phyloP scores from a whole-genome alignment of 2,888 invertebrate species.

The Camponotus fellah region DNA sequence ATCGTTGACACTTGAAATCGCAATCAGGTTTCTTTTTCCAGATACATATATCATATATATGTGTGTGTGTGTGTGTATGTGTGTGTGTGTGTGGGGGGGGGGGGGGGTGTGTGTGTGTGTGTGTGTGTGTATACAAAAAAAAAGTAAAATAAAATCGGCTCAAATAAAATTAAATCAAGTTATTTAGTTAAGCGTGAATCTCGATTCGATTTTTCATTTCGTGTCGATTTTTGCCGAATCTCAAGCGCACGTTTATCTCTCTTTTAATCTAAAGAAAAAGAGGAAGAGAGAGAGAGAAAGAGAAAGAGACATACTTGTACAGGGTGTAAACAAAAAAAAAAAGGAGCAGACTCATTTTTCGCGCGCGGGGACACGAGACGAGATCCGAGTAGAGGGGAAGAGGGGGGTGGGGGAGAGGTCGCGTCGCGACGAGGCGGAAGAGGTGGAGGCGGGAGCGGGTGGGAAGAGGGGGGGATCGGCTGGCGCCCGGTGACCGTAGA shows the following conservation, averaged over 20 bases:
- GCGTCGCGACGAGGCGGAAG: neutral
- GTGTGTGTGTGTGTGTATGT: too few species aligned
- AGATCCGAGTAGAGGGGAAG: too few species aligned
- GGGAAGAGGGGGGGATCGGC: neutral
- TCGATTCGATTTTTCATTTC: neutral
- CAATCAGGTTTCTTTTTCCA: neutral
- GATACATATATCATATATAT: too few species aligned
- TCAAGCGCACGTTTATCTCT: neutral
- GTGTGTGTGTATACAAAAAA: neutral
- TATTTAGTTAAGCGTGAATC: neutral
- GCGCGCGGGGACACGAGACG: too few species aligned
- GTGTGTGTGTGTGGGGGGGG: too few species aligned
- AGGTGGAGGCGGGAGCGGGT: neutral
- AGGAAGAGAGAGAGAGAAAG: neutral
- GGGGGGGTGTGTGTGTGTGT: too few species aligned
- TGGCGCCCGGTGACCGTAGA: constrained; percentile 60
- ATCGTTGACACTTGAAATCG: neutral
- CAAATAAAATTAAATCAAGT: neutral
- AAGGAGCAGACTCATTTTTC: too few species aligned
- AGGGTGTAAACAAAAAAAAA: too few species aligned
- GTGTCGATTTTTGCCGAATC: neutral
- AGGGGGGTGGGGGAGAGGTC: too few species aligned
- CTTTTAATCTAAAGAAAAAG: neutral
- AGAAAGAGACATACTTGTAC: neutral
- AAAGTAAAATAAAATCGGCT: neutral